Conservation (phyloP, 2,113 vertebrate species). For the Xiphophorus couchianus region DNA sequence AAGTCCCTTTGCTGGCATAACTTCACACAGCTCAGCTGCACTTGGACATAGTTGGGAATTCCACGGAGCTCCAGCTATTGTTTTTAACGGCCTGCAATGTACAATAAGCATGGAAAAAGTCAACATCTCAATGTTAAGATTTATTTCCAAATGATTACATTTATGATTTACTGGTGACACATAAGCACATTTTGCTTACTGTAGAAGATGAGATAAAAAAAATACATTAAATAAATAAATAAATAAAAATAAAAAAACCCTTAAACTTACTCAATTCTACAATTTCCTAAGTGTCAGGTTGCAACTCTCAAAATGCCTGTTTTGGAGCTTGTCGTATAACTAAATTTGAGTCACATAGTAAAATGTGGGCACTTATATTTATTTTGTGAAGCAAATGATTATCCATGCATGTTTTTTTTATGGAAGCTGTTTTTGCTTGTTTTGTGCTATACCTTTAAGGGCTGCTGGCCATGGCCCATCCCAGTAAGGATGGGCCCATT, state of each 20-base stretch:
- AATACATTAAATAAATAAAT: too few relatives aligned
- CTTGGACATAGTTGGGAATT: conserved; percentile 11
- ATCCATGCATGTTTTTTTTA: conserved; percentile 3
- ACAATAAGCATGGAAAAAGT: background rate
- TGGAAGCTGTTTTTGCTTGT: conserved; percentile 48
- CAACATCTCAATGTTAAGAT: background rate
- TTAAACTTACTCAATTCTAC: background rate
- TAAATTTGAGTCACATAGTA: background rate
- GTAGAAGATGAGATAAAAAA: too few relatives aligned
- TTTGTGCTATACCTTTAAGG: conserved; percentile 74
- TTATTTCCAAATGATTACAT: background rate
- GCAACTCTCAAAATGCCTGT: background rate
- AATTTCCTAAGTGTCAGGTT: background rate
- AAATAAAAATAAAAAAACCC: background rate
- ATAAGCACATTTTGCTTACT: too few relatives aligned
- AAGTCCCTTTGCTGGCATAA: conserved; percentile 19
- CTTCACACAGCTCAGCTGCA: conserved; percentile 5
- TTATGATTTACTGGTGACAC: background rate
- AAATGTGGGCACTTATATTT: background rate
- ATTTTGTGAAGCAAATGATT: background rate
- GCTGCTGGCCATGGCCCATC: conserved; percentile 65
- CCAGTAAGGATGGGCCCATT: conserved; percentile 72
- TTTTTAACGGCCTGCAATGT: background rate
- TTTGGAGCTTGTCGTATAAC: too few relatives aligned
- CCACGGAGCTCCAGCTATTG: background rate